A percentile compares a stretch with the other conserved stretches of the same genome.
Conservation (phyloP, 2,888 invertebrate genomes). For the Apomyelois bistriatella region DNA sequence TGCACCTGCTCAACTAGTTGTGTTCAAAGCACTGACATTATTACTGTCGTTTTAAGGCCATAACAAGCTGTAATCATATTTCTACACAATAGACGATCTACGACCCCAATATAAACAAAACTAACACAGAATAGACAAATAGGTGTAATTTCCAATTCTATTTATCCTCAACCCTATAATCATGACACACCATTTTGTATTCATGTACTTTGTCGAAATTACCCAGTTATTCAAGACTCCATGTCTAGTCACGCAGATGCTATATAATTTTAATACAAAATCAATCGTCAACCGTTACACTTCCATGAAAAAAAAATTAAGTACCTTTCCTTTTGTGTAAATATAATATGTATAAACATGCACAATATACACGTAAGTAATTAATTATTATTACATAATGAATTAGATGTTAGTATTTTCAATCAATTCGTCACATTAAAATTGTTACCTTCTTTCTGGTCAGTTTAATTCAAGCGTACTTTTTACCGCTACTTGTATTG, state of each 20-base stretch:
- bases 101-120: not conserved
- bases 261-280: not conserved
- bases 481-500: no score
- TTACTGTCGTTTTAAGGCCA: no score
- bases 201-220: not conserved
- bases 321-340: no score
- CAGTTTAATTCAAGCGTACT: no score
- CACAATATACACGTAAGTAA: no score
- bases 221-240: not conserved
- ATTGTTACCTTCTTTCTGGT: no score
- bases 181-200: not conserved
- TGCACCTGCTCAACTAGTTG: no score
- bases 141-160: not conserved
- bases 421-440: no score
- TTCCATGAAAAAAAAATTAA: no score
- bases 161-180: not conserved
- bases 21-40: not conserved
- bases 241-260: not conserved
- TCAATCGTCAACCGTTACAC: not conserved
- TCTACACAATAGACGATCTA: not conserved
- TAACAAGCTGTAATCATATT: not conserved
- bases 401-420: no score
- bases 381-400: no score
- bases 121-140: not conserved
- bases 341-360: no score